Base-by-base conservation (phyloP, 2,113 vertebrate species). In the Ageneiosus marmoratus region DNA sequence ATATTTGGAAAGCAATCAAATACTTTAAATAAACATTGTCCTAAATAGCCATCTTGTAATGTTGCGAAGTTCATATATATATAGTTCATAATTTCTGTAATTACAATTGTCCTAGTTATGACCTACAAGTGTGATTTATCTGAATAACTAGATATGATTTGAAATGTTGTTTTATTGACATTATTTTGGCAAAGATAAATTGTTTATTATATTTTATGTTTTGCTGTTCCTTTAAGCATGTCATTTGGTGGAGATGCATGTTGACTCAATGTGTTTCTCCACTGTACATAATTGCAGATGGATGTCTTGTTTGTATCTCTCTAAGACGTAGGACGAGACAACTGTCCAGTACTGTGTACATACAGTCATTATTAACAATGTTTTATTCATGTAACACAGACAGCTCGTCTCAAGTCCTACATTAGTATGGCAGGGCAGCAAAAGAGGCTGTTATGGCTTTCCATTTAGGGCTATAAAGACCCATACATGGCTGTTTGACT, bases 311-410 rank as follows among this genome's bases (percentile, higher is more conserved):
- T 81, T 75, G 27, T 29, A 53, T 48, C 55, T 86, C n/a, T 16
- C 20, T 12, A 50, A 50, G 24, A 18, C 18, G 4, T 8, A 24
- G 22, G 16, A 32, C 12, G 55, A 20, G 55, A 29, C 76, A 87
- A 62, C 41, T 16, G 62, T 60, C 12, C 58, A 20, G 12, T 55
- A 20, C 37, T 3, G 37, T 41, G 46, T 34, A 37, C 51, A n/a
- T 41, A 1, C 46, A 12, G 79, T 69, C 51, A 70, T 85, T 79
- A 79, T 56, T 22, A 27, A 13, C 8, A 46, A 81, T 85, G 80
- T 81, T 88, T 86, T 74, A 85, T 83, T 79, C 55, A 73, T 20
- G 41, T 60, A 44, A 37, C n/a, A 63, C 29, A 50, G 60, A 55
- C 46, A 16, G 20, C 48, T 22, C 18, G 77, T 76, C 32, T 32